These are phyloP conservation scores for Drosophila gaucha DNA, from an alignment of 2,888 invertebrate genomes.

Conservation along the genomic window DNA sequence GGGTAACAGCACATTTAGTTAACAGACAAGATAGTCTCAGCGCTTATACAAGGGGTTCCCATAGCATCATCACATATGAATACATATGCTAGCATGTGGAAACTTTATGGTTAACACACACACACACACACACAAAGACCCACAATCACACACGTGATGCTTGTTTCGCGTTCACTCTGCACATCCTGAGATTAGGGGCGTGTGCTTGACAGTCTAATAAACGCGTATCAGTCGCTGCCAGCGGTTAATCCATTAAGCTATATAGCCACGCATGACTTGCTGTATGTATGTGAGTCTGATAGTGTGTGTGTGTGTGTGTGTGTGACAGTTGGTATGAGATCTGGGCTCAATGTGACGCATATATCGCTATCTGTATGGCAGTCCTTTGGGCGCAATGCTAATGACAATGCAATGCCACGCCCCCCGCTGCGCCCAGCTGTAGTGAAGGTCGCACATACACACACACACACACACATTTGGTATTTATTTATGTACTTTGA, in stretches of 20 bases:
- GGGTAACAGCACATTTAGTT: conserved; percentile 32
- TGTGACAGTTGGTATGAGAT: conserved; percentile 34
- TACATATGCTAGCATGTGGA: conserved; percentile 15
- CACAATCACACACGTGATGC: conserved; percentile 40
- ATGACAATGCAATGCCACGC: conserved; percentile 74
- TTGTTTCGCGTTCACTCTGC: conserved; percentile 34
- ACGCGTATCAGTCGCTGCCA: conserved; percentile 74
- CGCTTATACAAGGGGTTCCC: conserved; percentile 15
- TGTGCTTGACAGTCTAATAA: conserved; percentile 78
- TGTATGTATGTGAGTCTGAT: background rate
- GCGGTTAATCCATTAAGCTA: conserved; percentile 80
- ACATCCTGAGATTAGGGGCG: conserved; percentile 65
- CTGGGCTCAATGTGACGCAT: conserved; percentile 67
- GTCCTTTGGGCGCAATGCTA: conserved; percentile 54
- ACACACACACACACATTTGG: background rate
- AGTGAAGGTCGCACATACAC: conserved; percentile 48
- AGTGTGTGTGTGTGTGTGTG: conserved; percentile 22
- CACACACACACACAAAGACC: conserved; percentile 6
- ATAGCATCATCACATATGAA: background rate
- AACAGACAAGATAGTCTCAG: conserved; percentile 34
- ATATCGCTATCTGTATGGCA: conserved; percentile 35
- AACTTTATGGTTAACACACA: conserved; percentile 33
- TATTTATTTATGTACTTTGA: conserved; percentile 29
- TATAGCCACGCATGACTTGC: conserved; percentile 33
- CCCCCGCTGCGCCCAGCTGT: conserved; percentile 51